Evolutionary conservation across 37 sponge, comb jelly and placozoan genomes (phyloP).

Genomic region (Chondrilla cf. caribensis): DNA sequence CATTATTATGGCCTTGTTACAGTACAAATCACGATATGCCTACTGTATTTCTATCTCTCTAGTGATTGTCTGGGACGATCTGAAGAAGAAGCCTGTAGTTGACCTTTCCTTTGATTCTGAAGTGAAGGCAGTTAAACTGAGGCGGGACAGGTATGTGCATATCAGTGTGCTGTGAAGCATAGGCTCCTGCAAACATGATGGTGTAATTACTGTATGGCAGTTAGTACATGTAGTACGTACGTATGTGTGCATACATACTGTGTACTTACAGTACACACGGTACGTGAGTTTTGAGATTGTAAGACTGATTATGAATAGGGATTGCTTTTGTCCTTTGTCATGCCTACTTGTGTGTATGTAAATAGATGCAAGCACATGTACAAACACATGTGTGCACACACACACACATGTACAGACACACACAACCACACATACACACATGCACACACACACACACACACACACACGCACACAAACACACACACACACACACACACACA

Average conservation of each 20-base stretch:
- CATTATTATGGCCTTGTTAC: too few species aligned
- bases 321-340: not conserved
- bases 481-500: too few species aligned
- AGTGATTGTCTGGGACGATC: slow-evolving; percentile 95
- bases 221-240: too few species aligned
- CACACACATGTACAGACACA: slow-evolving; percentile 5
- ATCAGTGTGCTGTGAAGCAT: not conserved
- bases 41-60: not conserved
- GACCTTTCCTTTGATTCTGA: slow-evolving; percentile 76
- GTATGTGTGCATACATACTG: too few species aligned
- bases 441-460: too few species aligned
- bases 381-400: not conserved
- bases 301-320: too few species aligned
- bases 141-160: slow-evolving; percentile 76
- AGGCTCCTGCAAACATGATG: not conserved
- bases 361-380: not conserved
- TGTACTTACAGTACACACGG: too few species aligned
- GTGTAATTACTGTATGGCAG: not conserved
- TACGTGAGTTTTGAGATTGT: too few species aligned
- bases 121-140: slow-evolving; percentile 76
- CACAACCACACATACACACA: too few species aligned
- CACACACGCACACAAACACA: too few species aligned
- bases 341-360: not conserved
- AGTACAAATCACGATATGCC: too few species aligned
- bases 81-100: slow-evolving; percentile 82